Percentiles rank a stretch among this genome's conserved stretches.
Evolutionary conservation across 2,113 vertebrate genomes (phyloP).

Genomic region (Lasiurus borealis): DNA sequence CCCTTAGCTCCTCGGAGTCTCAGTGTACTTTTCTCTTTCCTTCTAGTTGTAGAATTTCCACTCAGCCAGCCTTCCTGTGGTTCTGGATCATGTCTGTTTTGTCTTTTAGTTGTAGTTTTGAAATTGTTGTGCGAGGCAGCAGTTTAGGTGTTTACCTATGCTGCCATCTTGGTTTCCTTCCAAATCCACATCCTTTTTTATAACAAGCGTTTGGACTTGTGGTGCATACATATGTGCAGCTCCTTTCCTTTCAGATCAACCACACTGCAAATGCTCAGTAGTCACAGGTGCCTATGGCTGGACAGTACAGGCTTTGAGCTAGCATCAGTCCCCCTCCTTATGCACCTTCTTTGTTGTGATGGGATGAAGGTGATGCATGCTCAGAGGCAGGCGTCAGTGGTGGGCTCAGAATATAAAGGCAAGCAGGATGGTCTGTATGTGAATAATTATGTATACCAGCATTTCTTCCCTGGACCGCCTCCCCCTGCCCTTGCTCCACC

Average conservation of each 20-base stretch:
- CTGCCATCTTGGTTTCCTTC: too few relatives aligned
- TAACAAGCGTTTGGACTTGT: neutral
- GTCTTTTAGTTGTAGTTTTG: too few relatives aligned
- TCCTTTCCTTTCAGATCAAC: neutral
- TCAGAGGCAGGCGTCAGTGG: rapidly evolving
- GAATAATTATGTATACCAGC: neutral
- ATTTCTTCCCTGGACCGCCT: neutral
- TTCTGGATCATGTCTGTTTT: too few relatives aligned
- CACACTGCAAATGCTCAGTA: neutral
- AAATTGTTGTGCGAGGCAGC: too few relatives aligned
- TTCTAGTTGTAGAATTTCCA: too few relatives aligned
- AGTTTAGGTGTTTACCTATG: too few relatives aligned
- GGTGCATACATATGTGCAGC: too few relatives aligned
- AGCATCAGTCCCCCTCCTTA: neutral
- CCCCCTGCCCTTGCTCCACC: neutral
- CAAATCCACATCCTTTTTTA: neutral
- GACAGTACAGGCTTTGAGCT: neutral
- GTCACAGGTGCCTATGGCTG: rapidly evolving
- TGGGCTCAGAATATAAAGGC: neutral
- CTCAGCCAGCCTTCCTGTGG: too few relatives aligned
- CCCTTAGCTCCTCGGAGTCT: too few relatives aligned
- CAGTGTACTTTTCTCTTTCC: too few relatives aligned
- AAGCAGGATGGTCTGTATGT: neutral
- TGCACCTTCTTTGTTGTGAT: neutral
- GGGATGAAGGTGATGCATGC: neutral